phyloP scores from a whole-genome alignment of 2,888 invertebrate genomes.

The Epicampocera succincta region DNA sequence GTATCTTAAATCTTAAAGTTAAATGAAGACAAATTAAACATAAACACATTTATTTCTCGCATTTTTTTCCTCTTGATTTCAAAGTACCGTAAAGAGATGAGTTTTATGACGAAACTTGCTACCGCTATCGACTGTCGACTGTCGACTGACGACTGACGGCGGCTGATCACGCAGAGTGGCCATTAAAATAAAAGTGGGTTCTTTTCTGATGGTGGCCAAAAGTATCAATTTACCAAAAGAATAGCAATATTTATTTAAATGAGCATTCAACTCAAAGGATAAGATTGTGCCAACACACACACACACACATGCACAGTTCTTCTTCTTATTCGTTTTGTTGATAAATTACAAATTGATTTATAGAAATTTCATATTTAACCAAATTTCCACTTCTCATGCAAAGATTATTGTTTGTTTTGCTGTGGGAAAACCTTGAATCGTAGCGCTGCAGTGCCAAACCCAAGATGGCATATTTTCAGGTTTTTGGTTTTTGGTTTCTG shows the following conservation, averaged over 20 bases:
- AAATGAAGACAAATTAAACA: constrained; percentile 17
- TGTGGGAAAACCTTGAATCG: constrained; percentile 22
- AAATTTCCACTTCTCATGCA: constrained; percentile 58
- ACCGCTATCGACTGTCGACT: constrained; percentile 12
- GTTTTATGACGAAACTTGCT: constrained; percentile 44
- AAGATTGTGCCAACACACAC: constrained; percentile 35
- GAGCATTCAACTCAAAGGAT: constrained; percentile 42
- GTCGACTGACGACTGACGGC: not conserved
- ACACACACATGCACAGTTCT: not conserved
- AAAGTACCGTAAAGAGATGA: constrained; percentile 22
- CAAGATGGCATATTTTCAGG: constrained; percentile 55
- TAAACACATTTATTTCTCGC: not conserved
- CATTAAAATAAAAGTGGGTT: constrained; percentile 32
- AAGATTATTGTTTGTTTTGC: constrained; percentile 21
- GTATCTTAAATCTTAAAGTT: constrained; percentile 20
- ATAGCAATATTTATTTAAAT: not conserved
- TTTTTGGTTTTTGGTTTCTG: not conserved
- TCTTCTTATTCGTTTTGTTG: not conserved
- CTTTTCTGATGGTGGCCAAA: constrained; percentile 30
- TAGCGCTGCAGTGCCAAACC: constrained; percentile 48
- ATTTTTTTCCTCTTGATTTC: not conserved
- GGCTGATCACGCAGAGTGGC: not conserved
- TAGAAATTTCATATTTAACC: constrained; percentile 31
- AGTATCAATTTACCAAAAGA: not conserved
- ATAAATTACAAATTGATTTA: constrained; percentile 48